Conservation (phyloP, 2,888 invertebrate species). For the Prostheceraeus crozeri region DNA sequence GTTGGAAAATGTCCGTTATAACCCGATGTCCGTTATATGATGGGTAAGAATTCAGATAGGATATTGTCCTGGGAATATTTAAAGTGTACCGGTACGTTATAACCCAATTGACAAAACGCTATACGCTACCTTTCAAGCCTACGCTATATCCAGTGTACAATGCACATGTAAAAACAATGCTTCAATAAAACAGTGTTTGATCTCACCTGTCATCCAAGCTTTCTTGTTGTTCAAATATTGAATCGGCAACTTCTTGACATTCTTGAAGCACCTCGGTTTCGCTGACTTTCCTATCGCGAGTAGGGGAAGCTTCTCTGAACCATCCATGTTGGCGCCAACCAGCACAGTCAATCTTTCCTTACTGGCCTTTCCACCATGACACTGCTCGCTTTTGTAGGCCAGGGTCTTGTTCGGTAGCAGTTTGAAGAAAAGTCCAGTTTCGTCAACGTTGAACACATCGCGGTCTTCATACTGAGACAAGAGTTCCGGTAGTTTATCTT, state of each 20-base stretch:
- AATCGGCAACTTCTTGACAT: neutral
- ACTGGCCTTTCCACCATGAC: slow-evolving; percentile 37
- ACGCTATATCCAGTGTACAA: no score
- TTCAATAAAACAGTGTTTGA: no score
- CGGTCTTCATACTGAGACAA: slow-evolving; percentile 19
- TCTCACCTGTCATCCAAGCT: neutral
- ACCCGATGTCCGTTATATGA: no score
- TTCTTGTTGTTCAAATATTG: neutral
- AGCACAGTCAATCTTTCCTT: slow-evolving; percentile 41
- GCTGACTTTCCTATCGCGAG: neutral
- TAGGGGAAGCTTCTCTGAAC: slow-evolving; percentile 3
- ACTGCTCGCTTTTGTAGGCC: slow-evolving; percentile 38
- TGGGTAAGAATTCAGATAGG: no score
- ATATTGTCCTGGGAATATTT: no score
- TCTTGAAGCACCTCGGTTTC: slow-evolving; percentile 2
- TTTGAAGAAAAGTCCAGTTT: slow-evolving; percentile 40
- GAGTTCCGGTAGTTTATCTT: slow-evolving; percentile 1
- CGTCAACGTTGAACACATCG: slow-evolving; percentile 40
- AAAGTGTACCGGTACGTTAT: no score
- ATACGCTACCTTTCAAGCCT: no score
- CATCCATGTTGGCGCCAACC: slow-evolving; percentile 5
- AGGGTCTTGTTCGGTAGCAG: slow-evolving; percentile 38
- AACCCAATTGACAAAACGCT: no score
- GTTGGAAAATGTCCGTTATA: no score
- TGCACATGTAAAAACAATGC: no score